phyloP scores from a whole-genome alignment of 2,797 vertebrate species.

The Heliangelus exortis region DNA sequence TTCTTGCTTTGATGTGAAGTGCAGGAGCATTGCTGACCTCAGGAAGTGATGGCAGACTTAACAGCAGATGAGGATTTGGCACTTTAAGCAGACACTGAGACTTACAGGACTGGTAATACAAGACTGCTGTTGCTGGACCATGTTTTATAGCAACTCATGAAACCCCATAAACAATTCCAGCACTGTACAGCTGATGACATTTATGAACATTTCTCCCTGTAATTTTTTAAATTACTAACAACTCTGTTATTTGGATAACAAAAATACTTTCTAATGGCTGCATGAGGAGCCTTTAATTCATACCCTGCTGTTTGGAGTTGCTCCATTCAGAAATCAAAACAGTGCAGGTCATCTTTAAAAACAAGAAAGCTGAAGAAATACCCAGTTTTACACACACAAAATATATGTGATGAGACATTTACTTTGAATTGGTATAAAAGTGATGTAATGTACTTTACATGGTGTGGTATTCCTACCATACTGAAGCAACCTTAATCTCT shows the following conservation, averaged over 20 bases:
- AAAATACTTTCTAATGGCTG: constrained; percentile 33
- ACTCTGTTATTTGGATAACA: constrained; percentile 14
- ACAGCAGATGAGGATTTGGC: not conserved
- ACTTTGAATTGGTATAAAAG: not conserved
- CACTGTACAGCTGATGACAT: not conserved
- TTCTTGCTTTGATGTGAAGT: not conserved
- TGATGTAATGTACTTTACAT: not conserved
- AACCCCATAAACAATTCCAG: not conserved
- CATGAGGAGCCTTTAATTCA: constrained; percentile 26
- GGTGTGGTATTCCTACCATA: not conserved
- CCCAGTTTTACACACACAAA: not conserved
- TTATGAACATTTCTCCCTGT: constrained; percentile 5
- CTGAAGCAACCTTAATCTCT: not conserved
- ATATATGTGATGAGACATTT: not conserved
- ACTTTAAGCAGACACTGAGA: not conserved
- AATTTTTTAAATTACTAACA: constrained; percentile 28
- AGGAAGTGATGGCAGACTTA: not conserved
- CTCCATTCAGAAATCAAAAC: constrained; percentile 21
- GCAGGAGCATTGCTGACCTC: not conserved
- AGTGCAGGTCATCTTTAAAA: constrained; percentile 12
- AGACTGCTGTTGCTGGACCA: not conserved
- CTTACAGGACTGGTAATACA: not conserved
- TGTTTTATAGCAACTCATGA: not conserved
- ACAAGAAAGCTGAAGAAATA: not conserved
- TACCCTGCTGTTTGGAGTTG: constrained; percentile 2